Conservation (phyloP, 2,113 vertebrate species). For the Oryzias javanicus region DNA sequence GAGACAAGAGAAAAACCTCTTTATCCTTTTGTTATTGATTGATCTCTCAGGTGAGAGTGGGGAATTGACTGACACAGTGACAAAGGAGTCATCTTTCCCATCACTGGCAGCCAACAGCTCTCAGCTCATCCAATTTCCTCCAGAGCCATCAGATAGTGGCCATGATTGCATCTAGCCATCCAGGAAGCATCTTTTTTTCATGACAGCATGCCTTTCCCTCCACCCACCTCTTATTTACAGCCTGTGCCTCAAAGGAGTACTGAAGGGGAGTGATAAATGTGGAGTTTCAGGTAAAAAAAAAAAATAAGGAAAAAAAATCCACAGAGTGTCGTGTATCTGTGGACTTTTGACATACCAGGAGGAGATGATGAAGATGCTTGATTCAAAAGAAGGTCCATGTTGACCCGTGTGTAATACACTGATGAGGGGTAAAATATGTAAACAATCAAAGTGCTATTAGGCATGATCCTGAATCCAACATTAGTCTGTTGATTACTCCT, state of each 20-base stretch:
- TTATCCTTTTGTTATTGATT: slow-evolving; percentile 68
- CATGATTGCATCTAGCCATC: slow-evolving; percentile 75
- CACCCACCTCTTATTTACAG: slow-evolving; percentile 39
- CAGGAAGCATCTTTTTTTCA: slow-evolving; percentile 73
- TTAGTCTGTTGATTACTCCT: slow-evolving; percentile 33
- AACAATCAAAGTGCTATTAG: slow-evolving; percentile 44
- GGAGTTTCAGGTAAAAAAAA: slow-evolving; percentile 56
- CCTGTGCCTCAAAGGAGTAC: slow-evolving; percentile 55
- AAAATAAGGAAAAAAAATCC: slow-evolving; percentile 29
- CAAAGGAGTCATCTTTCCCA: slow-evolving; percentile 82
- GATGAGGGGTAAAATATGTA: slow-evolving; percentile 52
- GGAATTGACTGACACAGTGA: slow-evolving; percentile 80
- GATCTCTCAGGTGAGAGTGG: slow-evolving; percentile 69
- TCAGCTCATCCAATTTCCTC: slow-evolving; percentile 79
- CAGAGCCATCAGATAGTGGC: slow-evolving; percentile 72
- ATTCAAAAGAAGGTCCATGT: slow-evolving; percentile 41
- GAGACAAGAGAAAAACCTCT: slow-evolving; percentile 45
- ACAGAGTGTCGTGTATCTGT: slow-evolving; percentile 52
- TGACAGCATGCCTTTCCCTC: slow-evolving; percentile 52
- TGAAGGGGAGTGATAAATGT: slow-evolving; percentile 72
- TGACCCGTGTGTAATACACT: slow-evolving; percentile 26
- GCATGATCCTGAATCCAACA: slow-evolving; percentile 14
- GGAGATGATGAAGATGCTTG: slow-evolving; percentile 55
- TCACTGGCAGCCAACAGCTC: slow-evolving; percentile 68
- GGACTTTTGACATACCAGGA: slow-evolving; percentile 41